Evolutionary conservation across 2,113 vertebrate species (phyloP).

Genomic region (Apodemus speciosus): DNA sequence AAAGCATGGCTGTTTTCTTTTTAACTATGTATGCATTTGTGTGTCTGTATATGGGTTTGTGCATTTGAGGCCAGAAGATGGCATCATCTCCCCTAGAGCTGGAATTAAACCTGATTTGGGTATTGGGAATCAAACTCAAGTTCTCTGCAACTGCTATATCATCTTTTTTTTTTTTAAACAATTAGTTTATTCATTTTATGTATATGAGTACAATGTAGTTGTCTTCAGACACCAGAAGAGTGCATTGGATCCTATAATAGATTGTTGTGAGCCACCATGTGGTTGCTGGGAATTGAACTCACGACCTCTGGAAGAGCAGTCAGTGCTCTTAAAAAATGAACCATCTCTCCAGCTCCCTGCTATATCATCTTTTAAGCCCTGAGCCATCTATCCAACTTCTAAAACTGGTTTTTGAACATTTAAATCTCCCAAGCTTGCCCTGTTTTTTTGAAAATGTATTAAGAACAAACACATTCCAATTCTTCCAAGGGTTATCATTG

Average conservation of each 20-base stretch:
- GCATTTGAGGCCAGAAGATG: not conserved
- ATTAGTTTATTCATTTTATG: no score
- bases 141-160: not conserved
- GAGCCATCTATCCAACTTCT: not conserved
- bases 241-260: no score
- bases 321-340: no score
- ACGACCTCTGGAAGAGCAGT: no score
- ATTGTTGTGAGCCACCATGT: no score
- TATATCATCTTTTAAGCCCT: not conserved
- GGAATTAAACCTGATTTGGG: not conserved
- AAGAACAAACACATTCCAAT: not conserved
- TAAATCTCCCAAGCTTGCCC: not conserved
- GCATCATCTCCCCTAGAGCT: not conserved
- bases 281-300: no score
- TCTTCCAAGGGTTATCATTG: not conserved
- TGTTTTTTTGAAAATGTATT: slow-evolving; percentile 28
- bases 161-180: not conserved
- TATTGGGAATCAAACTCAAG: not conserved
- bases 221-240: no score
- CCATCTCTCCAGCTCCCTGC: not conserved
- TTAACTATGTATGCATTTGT: not conserved
- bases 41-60: not conserved
- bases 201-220: no score
- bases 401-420: slow-evolving; percentile 33
- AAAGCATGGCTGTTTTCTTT: not conserved